phyloP scores from a whole-genome alignment of 2,113 vertebrate species.

The Sprattus sprattus region DNA sequence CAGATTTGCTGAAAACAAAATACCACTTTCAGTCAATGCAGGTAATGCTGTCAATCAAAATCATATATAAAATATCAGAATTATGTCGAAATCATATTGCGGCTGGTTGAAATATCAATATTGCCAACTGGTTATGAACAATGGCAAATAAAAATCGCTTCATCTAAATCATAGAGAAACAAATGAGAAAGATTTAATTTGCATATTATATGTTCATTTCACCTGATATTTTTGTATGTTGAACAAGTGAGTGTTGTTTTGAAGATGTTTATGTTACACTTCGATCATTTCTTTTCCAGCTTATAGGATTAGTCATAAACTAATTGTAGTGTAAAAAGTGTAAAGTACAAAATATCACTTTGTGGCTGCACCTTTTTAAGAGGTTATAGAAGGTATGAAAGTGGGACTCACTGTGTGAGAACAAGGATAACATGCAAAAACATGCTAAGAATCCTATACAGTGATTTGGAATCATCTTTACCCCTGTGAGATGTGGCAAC shows the following conservation, averaged over 20 bases:
- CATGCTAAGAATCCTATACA: conserved; percentile 49
- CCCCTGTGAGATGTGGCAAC: conserved; percentile 6
- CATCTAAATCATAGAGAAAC: not conserved
- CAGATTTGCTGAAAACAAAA: not conserved
- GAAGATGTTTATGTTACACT: conserved; percentile 6
- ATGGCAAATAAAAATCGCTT: not conserved
- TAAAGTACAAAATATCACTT: not conserved
- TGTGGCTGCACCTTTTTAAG: not conserved
- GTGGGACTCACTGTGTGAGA: conserved; percentile 28
- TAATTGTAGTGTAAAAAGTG: conserved; percentile 14
- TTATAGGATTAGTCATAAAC: conserved; percentile 21
- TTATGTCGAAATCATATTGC: not conserved
- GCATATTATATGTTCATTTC: not conserved
- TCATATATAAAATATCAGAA: not conserved
- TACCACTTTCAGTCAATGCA: not conserved
- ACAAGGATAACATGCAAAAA: conserved; percentile 49
- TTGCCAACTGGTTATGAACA: not conserved
- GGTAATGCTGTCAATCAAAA: not conserved
- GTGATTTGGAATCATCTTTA: conserved; percentile 19
- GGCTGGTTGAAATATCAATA: not conserved
- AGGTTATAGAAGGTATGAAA: conserved; percentile 4
- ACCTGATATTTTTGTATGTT: not conserved
- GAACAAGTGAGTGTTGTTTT: not conserved
- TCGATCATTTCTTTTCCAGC: not conserved
- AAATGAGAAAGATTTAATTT: not conserved